A percentile compares a stretch with the other conserved stretches of the same genome.
Conservation (phyloP, 2,113 vertebrate species). For the Amphiprion percula region DNA sequence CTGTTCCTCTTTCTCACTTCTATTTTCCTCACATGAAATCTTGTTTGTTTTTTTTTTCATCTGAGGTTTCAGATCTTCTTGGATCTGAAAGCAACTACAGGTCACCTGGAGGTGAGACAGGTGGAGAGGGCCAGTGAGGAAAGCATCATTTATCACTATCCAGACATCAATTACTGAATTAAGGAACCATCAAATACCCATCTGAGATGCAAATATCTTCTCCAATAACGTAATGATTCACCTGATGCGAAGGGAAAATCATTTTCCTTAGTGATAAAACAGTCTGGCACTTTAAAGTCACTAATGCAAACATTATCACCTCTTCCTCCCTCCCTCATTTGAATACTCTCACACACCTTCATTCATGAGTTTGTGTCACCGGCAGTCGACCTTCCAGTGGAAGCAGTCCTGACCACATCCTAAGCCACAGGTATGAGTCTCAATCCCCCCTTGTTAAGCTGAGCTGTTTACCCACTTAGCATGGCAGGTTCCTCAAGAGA, state of each 20-base stretch:
- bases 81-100: slow-evolving; percentile 25
- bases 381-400: slow-evolving; percentile 42
- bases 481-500: slow-evolving; percentile 47
- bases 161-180: background rate
- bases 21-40: background rate
- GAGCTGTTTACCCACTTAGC: slow-evolving; percentile 79
- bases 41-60: background rate
- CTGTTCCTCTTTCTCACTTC: background rate
- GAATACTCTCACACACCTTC: slow-evolving; percentile 49
- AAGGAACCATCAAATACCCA: background rate
- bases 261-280: background rate
- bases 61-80: slow-evolving; percentile 11
- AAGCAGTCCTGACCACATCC: slow-evolving; percentile 68
- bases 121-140: slow-evolving; percentile 44
- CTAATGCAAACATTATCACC: background rate
- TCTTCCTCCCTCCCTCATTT: background rate
- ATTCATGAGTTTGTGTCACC: slow-evolving; percentile 56
- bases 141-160: slow-evolving; percentile 15
- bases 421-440: slow-evolving; percentile 65
- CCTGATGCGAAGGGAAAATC: background rate
- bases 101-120: slow-evolving; percentile 51
- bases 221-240: background rate
- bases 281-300: background rate
- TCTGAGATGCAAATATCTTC: background rate
- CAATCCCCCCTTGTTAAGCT: slow-evolving; percentile 73